A percentile compares a stretch with the other conserved stretches of the same genome.
These are phyloP conservation scores for Hipparchia sbordonii DNA, from an alignment of 2,888 invertebrate genomes.

Conservation along the genomic window DNA sequence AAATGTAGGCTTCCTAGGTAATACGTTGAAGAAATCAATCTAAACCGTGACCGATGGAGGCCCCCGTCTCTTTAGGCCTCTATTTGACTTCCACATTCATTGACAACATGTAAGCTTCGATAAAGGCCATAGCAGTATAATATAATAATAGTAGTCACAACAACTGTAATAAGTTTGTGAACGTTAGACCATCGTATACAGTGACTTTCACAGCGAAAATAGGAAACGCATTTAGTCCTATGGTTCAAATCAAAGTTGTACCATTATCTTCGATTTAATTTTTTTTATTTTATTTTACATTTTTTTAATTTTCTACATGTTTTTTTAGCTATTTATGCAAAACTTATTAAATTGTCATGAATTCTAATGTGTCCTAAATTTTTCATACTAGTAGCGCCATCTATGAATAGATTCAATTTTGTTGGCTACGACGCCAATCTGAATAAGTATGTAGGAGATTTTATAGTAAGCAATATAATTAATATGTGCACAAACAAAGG, in stretches of 20 bases:
- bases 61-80: not conserved
- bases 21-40: conserved; percentile 9
- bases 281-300: not conserved
- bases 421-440: no score
- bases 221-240: not conserved
- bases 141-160: no score
- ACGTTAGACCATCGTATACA: not conserved
- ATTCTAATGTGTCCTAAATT: not conserved
- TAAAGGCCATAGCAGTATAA: not conserved
- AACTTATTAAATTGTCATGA: not conserved
- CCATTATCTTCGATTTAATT: no score
- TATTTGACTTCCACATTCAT: conserved; percentile 11
- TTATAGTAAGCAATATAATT: no score
- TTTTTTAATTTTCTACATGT: not conserved
- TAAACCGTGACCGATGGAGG: conserved; percentile 13
- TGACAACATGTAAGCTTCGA: conserved; percentile 15
- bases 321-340: not conserved
- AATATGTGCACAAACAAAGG: no score
- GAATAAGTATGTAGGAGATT: no score
- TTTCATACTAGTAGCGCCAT: conserved; percentile 2
- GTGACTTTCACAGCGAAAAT: not conserved
- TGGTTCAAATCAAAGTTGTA: not conserved
- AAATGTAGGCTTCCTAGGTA: conserved; percentile 8
- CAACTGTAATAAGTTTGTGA: no score
- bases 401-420: not conserved